Conservation (phyloP, 2,113 vertebrate species). For the Nibea albiflora region DNA sequence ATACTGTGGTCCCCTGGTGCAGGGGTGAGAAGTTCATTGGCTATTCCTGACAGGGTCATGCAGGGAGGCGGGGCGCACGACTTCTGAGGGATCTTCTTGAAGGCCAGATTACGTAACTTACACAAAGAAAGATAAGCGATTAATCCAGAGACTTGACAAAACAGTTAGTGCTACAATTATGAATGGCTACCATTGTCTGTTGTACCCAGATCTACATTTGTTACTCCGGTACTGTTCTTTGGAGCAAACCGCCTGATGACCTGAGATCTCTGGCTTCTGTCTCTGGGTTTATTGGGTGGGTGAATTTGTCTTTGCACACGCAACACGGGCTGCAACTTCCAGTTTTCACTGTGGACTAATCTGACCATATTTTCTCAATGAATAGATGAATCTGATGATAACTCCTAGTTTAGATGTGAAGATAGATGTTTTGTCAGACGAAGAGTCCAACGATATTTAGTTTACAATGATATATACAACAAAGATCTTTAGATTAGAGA, state of each 20-base stretch:
- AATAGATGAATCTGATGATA: background rate
- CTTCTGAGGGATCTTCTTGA: conserved; percentile 95
- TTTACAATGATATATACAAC: background rate
- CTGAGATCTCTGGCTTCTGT: background rate
- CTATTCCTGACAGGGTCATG: conserved; percentile 80
- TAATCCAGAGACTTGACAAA: background rate
- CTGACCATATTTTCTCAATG: background rate
- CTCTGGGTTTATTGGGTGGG: background rate
- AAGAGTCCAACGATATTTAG: background rate
- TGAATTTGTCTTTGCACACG: background rate
- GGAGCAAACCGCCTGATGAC: background rate
- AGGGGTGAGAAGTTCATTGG: conserved; percentile 84
- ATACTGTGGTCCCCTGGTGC: conserved; percentile 68
- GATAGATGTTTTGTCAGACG: background rate
- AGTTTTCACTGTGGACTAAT: background rate
- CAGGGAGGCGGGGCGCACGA: conserved; percentile 76
- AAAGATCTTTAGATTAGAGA: background rate
- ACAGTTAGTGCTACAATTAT: background rate
- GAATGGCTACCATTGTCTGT: background rate
- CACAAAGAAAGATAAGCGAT: conserved; percentile 30
- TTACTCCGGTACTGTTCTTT: background rate
- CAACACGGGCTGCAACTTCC: background rate
- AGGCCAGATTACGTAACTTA: conserved; percentile 94
- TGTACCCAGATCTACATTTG: background rate
- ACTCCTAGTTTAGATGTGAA: background rate